phyloP scores from a whole-genome alignment of 2,888 invertebrate genomes.

The Metalampra italica region DNA sequence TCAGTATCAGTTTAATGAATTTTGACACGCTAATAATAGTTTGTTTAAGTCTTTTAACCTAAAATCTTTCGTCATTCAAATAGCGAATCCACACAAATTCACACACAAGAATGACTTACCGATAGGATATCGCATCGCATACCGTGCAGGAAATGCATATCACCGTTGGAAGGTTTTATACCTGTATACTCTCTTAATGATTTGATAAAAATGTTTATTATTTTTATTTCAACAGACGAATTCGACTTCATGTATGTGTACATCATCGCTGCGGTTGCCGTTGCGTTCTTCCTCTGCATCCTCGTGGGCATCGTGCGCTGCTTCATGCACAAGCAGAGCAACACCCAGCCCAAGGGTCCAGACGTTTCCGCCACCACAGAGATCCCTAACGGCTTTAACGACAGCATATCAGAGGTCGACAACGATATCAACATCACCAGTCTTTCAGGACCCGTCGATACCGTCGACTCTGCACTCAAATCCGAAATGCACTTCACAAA shows the following conservation, averaged over 20 bases:
- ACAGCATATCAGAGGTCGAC: constrained; percentile 91
- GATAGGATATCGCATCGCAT: too few species aligned
- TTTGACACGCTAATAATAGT: too few species aligned
- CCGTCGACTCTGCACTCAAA: constrained; percentile 63
- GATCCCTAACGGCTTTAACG: constrained; percentile 89
- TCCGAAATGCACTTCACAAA: constrained; percentile 70
- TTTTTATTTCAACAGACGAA: constrained; percentile 77
- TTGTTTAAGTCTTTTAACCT: too few species aligned
- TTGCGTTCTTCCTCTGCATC: constrained; percentile 84
- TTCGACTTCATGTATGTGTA: constrained; percentile 90
- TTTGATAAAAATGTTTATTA: background rate
- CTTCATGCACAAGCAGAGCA: constrained; percentile 81
- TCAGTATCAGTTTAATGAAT: background rate
- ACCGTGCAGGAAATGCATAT: too few species aligned
- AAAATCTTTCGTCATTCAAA: too few species aligned
- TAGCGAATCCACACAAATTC: too few species aligned
- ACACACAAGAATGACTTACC: too few species aligned
- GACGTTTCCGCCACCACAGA: constrained; percentile 86
- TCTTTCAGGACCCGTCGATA: constrained; percentile 80
- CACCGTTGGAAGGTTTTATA: too few species aligned
- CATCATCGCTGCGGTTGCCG: constrained; percentile 86
- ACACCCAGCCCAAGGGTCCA: constrained; percentile 82
- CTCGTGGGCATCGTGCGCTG: constrained; percentile 85
- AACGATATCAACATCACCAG: constrained; percentile 87
- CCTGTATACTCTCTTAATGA: background rate